A percentile compares a stretch with the other conserved stretches of the same genome.
phyloP scores from a whole-genome alignment of 2,113 vertebrate species.

The Nicator chloris region DNA sequence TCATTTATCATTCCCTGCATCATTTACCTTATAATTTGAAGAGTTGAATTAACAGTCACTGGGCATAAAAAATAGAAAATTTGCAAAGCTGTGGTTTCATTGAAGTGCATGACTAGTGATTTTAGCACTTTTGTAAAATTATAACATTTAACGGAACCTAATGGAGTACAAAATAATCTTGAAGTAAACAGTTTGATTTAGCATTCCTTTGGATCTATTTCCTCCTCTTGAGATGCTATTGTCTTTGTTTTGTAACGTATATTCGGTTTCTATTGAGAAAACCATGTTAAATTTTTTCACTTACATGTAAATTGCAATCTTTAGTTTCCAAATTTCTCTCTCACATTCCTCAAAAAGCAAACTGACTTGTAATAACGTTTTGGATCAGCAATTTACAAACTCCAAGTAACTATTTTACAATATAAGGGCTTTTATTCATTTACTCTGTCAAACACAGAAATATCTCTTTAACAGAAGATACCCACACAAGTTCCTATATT shows the following conservation, averaged over 20 bases:
- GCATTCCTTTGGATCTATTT: background rate
- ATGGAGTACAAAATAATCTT: background rate
- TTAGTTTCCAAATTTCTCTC: background rate
- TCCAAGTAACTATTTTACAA: background rate
- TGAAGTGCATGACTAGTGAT: conserved; percentile 30
- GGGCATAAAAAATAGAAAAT: conserved; percentile 66
- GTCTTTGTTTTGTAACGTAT: background rate
- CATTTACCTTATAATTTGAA: conserved; percentile 80
- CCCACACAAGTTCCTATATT: background rate
- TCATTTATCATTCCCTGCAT: conserved; percentile 84
- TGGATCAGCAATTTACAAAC: background rate
- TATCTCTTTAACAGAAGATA: background rate
- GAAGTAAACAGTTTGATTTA: conserved; percentile 22
- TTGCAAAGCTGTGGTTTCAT: conserved; percentile 11
- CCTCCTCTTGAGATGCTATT: background rate
- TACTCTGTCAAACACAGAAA: background rate
- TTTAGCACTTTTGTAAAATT: conserved; percentile 37
- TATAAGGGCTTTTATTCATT: background rate
- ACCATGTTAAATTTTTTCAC: background rate
- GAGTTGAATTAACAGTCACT: conserved; percentile 83
- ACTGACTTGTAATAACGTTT: background rate
- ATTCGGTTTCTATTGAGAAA: background rate
- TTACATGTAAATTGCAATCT: background rate
- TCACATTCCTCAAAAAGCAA: background rate
- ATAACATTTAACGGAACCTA: background rate